Conservation (phyloP, 1,140 invertebrate species). For the Harlomillsia oculata region DNA sequence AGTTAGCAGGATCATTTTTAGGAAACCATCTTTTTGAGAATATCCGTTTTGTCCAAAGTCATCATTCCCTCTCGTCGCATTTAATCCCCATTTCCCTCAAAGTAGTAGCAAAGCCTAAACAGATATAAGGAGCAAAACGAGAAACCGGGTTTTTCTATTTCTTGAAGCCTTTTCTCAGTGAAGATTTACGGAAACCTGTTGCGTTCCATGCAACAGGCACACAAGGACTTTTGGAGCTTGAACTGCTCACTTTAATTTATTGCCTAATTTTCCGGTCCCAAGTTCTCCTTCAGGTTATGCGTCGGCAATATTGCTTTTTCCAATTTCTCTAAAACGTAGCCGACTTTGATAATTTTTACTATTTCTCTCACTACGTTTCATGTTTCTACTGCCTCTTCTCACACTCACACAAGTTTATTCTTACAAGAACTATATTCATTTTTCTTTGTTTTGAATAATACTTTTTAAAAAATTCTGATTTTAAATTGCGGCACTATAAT, state of each 20-base stretch:
- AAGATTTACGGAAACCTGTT: constrained; percentile 30
- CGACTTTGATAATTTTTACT: constrained; percentile 13
- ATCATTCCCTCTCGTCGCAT: no score
- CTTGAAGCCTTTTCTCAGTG: neutral
- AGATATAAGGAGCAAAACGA: neutral
- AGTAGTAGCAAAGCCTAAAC: no score
- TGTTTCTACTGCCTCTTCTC: constrained; percentile 5
- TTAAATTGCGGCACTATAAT: no score
- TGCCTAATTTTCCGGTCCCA: constrained; percentile 33
- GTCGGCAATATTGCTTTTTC: constrained; percentile 22
- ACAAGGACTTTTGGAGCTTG: constrained; percentile 16
- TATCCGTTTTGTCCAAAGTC: no score
- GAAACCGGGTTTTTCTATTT: neutral
- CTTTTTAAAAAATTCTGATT: no score
- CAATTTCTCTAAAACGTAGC: constrained; percentile 23
- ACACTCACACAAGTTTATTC: no score
- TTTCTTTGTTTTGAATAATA: no score
- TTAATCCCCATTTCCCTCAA: no score
- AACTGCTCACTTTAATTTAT: constrained; percentile 32
- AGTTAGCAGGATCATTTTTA: no score
- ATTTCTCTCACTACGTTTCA: constrained; percentile 2
- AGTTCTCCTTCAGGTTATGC: constrained; percentile 27
- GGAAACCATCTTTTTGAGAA: no score
- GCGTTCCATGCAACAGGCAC: constrained; percentile 23
- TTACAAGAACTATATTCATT: no score